Conservation (phyloP, 1,140 invertebrate species). For the Anastrepha ludens region DNA sequence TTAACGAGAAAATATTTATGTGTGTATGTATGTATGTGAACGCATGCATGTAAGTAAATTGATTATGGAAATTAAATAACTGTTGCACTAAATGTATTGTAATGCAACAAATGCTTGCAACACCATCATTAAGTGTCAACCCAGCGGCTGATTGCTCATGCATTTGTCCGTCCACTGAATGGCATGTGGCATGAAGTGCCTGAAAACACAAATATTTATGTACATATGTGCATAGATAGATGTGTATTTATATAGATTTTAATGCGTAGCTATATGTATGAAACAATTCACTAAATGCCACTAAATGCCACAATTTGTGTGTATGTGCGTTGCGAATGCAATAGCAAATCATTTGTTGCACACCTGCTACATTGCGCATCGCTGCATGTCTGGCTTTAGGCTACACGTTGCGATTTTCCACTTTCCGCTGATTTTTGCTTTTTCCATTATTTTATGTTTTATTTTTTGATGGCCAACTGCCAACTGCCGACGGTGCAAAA, state of each 20-base stretch:
- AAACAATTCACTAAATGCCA: slow-evolving; percentile 23
- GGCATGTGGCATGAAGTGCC: background rate
- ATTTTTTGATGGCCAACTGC: background rate
- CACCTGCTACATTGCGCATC: background rate
- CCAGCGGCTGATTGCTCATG: background rate
- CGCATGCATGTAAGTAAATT: slow-evolving; percentile 1
- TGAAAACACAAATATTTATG: background rate
- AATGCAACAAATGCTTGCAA: background rate
- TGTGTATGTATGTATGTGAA: background rate
- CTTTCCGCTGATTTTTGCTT: background rate
- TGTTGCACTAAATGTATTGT: slow-evolving; percentile 32
- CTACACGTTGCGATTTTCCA: background rate
- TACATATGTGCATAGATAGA: background rate
- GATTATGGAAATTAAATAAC: slow-evolving; percentile 40
- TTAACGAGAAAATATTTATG: slow-evolving; percentile 11
- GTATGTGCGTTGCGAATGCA: background rate
- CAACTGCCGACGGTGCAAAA: slow-evolving; percentile 6
- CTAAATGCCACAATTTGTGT: slow-evolving; percentile 23
- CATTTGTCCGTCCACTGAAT: background rate
- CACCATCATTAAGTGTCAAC: background rate
- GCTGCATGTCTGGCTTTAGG: background rate
- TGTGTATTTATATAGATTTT: background rate
- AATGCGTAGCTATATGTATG: slow-evolving; percentile 5
- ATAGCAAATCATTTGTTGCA: slow-evolving; percentile 17
- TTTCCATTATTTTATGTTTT: background rate